Evolutionary conservation across 2,888 invertebrate species (phyloP).

Genomic region (Parnassius glacialis): DNA sequence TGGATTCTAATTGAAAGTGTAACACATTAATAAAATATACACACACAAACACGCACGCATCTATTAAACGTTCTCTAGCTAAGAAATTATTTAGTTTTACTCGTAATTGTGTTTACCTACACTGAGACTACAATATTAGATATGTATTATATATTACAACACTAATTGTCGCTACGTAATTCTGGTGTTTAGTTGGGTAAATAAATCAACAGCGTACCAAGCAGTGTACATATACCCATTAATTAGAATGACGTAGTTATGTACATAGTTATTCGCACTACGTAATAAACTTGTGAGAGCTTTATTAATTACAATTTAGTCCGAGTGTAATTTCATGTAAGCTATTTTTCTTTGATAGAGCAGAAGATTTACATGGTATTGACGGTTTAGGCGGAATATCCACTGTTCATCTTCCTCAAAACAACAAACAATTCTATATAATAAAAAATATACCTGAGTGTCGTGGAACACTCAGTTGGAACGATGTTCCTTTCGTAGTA

Average conservation of each 20-base stretch:
- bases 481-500: too few species aligned
- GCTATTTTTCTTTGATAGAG: too few species aligned
- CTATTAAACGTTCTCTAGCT: neutral
- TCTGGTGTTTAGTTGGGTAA: constrained; percentile 12
- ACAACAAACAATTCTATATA: too few species aligned
- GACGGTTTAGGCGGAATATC: too few species aligned
- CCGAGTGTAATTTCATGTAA: neutral
- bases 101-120: neutral
- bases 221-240: constrained; percentile 5
- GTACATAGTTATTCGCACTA: constrained; percentile 3
- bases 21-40: neutral
- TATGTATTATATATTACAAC: neutral
- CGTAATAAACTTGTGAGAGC: neutral
- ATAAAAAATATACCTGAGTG: too few species aligned
- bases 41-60: neutral
- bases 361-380: too few species aligned
- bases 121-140: neutral
- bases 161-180: constrained; percentile 9
- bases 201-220: constrained; percentile 12
- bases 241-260: constrained; percentile 6
- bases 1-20: neutral
- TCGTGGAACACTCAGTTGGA: too few species aligned
- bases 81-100: neutral
- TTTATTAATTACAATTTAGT: neutral
- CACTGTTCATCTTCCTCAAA: too few species aligned